Evolutionary conservation across 2,888 invertebrate genomes (phyloP).

Genomic region (Agrypnus murinus): DNA sequence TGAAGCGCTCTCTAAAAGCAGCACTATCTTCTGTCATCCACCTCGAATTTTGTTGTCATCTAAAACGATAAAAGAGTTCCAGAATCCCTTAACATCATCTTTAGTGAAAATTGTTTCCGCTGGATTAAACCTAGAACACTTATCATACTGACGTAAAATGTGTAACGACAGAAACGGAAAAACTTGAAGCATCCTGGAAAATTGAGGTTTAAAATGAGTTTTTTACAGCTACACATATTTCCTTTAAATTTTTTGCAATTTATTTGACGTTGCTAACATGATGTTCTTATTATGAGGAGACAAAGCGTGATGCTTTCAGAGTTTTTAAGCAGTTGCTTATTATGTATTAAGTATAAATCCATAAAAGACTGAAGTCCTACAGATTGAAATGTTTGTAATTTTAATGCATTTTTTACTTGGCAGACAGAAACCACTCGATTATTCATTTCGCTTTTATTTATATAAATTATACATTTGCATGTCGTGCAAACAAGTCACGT

Average conservation of each 20-base stretch:
- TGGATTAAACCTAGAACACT: slow-evolving; percentile 41
- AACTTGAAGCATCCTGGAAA: not conserved
- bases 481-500: slow-evolving; percentile 33
- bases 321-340: too few relatives aligned
- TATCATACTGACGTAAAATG: slow-evolving; percentile 36
- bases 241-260: too few relatives aligned
- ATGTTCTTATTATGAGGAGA: too few relatives aligned
- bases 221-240: too few relatives aligned
- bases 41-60: slow-evolving; percentile 24
- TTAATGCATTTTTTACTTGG: not conserved
- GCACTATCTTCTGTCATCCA: too few relatives aligned
- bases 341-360: too few relatives aligned
- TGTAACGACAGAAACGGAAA: slow-evolving; percentile 15
- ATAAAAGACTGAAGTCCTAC: too few relatives aligned
- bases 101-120: slow-evolving; percentile 38
- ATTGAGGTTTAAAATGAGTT: slow-evolving; percentile 1
- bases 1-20: too few relatives aligned
- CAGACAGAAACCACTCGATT: not conserved
- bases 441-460: slow-evolving; percentile 5
- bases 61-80: slow-evolving; percentile 14
- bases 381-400: too few relatives aligned
- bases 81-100: slow-evolving; percentile 34
- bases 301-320: too few relatives aligned
- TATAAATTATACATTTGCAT: slow-evolving; percentile 40
- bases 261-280: too few relatives aligned